These are phyloP conservation scores for Seira musarum DNA, from an alignment of 2,888 invertebrate species.

Conservation along the genomic window DNA sequence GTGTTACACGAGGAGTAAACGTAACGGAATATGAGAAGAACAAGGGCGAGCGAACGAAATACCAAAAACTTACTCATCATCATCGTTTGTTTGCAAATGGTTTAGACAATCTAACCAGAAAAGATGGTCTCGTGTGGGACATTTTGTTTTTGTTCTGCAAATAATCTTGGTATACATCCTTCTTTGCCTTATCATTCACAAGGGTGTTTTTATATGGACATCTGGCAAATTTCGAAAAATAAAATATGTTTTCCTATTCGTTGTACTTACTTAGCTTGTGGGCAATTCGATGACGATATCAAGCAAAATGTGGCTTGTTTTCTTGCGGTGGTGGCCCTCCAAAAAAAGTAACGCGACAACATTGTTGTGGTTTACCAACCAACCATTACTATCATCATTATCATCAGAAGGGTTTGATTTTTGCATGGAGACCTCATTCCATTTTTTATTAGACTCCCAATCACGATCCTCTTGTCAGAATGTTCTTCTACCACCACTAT, in stretches of 20 bases:
- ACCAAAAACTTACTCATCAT: background rate
- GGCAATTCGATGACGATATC: constrained; percentile 24
- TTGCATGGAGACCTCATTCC: constrained; percentile 63
- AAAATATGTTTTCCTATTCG: constrained; percentile 4
- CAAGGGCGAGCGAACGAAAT: constrained; percentile 2
- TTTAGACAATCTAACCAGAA: background rate
- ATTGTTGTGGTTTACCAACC: constrained; percentile 48
- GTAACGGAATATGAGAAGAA: background rate
- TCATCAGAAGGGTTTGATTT: constrained; percentile 47
- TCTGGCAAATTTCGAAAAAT: constrained; percentile 13
- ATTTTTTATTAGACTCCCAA: constrained; percentile 61
- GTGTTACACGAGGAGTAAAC: constrained; percentile 7
- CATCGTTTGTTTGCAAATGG: background rate
- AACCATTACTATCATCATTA: constrained; percentile 1
- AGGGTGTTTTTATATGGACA: constrained; percentile 29
- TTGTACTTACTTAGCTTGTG: background rate
- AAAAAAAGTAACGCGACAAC: constrained; percentile 56
- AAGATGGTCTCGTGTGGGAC: no score
- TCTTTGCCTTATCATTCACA: background rate
- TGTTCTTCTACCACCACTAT: background rate
- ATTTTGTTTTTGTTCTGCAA: background rate
- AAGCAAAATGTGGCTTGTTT: constrained; percentile 6
- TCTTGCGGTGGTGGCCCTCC: constrained; percentile 37
- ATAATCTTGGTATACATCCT: background rate
- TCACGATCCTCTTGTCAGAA: constrained; percentile 48